Percentiles rank a stretch among this genome's conserved stretches.
Conservation (phyloP, 2,888 invertebrate genomes). For the Kuschelorhynchus macadamiae region DNA sequence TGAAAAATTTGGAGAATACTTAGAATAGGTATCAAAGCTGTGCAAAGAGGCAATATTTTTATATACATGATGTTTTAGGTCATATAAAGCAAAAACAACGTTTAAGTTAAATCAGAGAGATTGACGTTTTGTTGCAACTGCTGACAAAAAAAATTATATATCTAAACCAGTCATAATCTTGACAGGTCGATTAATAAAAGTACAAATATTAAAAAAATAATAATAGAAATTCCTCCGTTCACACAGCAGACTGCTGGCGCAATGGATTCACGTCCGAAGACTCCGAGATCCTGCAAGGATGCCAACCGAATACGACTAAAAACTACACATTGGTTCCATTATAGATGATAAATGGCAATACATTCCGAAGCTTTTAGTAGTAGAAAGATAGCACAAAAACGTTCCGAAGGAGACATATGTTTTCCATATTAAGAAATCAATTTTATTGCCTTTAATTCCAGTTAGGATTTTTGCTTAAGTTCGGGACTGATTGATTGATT, state of each 20-base stretch:
- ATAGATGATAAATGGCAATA: constrained; percentile 59
- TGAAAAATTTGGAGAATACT: too few relatives aligned
- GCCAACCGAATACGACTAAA: constrained; percentile 53
- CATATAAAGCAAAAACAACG: too few relatives aligned
- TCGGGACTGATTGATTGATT: constrained; percentile 2
- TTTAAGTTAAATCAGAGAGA: too few relatives aligned
- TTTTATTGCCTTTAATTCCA: constrained; percentile 51
- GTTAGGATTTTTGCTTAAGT: constrained; percentile 25
- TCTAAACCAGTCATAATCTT: too few relatives aligned
- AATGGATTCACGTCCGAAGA: constrained; percentile 28
- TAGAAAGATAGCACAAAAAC: constrained; percentile 54
- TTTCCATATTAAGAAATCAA: constrained; percentile 58
- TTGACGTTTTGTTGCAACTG: too few relatives aligned
- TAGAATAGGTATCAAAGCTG: too few relatives aligned
- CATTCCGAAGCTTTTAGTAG: constrained; percentile 58
- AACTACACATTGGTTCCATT: constrained; percentile 58
- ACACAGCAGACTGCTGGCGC: constrained; percentile 34
- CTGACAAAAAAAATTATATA: too few relatives aligned
- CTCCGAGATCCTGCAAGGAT: constrained; percentile 36
- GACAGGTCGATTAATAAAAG: too few relatives aligned
- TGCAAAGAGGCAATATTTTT: too few relatives aligned
- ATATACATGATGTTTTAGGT: too few relatives aligned
- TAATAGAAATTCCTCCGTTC: constrained; percentile 16
- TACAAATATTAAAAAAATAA: too few relatives aligned
- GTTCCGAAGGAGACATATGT: constrained; percentile 56